Conservation (phyloP, 1,140 invertebrate genomes). For the Bombus superbus region DNA sequence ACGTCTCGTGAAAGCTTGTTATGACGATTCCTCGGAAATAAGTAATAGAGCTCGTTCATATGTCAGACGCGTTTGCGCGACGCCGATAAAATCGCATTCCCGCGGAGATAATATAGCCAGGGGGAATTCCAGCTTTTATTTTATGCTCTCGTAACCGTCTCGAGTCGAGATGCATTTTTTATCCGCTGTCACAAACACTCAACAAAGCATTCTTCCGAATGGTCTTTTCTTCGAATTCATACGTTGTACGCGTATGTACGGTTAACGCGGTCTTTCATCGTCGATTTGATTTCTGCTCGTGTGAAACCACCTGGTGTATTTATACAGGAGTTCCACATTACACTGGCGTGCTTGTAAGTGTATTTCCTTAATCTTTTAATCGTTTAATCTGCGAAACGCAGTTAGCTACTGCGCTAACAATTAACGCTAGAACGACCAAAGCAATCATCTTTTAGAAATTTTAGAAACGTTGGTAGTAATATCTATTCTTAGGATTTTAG, state of each 20-base stretch:
- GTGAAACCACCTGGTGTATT: not conserved
- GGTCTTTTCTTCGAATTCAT: not conserved
- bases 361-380: not conserved
- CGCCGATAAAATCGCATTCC: not conserved
- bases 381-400: no score
- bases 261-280: not conserved
- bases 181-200: no score
- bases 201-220: not conserved
- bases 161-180: not conserved
- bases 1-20: slow-evolving; percentile 9
- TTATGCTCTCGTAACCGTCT: not conserved
- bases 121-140: not conserved
- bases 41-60: not conserved
- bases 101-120: not conserved
- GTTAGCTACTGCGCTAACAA: no score
- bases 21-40: not conserved
- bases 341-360: not conserved
- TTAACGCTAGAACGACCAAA: no score
- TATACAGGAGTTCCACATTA: not conserved
- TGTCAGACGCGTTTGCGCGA: not conserved
- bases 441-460: not conserved
- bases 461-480: not conserved
- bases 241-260: not conserved
- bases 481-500: not conserved
- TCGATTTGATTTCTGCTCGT: not conserved